phyloP scores from a whole-genome alignment of 2,888 invertebrate species.

The Formica aserva region DNA sequence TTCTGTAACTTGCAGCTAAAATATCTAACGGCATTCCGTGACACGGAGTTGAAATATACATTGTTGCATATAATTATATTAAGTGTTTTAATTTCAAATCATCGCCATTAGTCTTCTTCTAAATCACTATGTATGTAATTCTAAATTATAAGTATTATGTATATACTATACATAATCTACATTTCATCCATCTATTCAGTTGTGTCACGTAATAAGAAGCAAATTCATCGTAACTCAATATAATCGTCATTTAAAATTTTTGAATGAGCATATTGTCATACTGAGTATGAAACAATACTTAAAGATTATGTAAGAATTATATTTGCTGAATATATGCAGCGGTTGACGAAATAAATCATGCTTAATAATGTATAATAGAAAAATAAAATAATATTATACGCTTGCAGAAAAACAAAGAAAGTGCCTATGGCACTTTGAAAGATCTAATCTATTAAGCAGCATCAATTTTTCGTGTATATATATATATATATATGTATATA shows the following conservation, averaged over 20 bases:
- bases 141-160: background rate
- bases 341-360: constrained; percentile 19
- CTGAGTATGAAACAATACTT: background rate
- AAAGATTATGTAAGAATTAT: background rate
- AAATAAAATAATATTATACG: constrained; percentile 3
- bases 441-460: constrained; percentile 38
- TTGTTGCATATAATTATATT: background rate
- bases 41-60: background rate
- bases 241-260: background rate
- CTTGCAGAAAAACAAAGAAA: background rate
- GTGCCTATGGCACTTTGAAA: background rate
- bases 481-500: too few relatives aligned
- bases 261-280: background rate
- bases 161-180: background rate
- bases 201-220: background rate
- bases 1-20: background rate
- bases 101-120: background rate
- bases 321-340: background rate
- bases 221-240: background rate
- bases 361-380: background rate
- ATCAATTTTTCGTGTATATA: constrained; percentile 15
- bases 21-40: background rate
- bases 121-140: background rate
- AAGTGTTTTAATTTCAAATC: background rate
- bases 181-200: background rate